Evolutionary conservation across 2,888 invertebrate genomes (phyloP).

Genomic region (Drosophila mulleri): DNA sequence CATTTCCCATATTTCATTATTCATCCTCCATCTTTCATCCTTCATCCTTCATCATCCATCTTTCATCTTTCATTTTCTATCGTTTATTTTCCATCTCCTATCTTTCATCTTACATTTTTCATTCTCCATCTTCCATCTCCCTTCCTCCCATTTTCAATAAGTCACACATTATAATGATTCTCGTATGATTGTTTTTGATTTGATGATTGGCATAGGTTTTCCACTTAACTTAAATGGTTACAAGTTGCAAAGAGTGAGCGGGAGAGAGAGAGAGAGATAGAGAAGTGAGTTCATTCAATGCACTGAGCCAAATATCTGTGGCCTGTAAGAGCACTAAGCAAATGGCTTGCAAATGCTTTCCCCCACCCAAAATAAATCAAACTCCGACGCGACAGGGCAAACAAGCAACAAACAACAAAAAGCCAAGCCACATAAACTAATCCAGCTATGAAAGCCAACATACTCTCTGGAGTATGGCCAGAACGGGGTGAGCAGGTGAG

Average conservation of each 20-base stretch:
- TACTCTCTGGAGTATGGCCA: constrained; percentile 39
- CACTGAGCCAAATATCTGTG: constrained; percentile 8
- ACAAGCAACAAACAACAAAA: constrained; percentile 31
- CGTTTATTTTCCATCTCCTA: neutral
- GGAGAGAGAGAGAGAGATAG: neutral
- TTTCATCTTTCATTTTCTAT: neutral
- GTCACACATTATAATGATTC: neutral
- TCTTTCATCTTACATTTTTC: no score
- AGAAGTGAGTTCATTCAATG: no score
- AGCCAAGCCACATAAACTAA: constrained; percentile 51
- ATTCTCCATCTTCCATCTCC: neutral
- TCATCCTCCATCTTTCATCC: neutral
- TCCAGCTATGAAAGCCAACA: constrained; percentile 36
- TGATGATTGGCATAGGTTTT: constrained; percentile 48
- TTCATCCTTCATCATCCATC: no score
- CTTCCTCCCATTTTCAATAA: neutral
- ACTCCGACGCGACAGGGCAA: constrained; percentile 51
- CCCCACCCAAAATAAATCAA: constrained; percentile 71
- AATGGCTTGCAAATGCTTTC: constrained; percentile 27
- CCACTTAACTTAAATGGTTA: constrained; percentile 48
- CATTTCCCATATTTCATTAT: no score
- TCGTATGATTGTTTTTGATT: constrained; percentile 5
- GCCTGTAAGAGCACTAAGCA: constrained; percentile 6
- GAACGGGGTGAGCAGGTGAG: constrained; percentile 15
- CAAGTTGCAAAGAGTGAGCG: constrained; percentile 14